Conservation (phyloP, 2,113 vertebrate genomes). For the Labeo rohita region DNA sequence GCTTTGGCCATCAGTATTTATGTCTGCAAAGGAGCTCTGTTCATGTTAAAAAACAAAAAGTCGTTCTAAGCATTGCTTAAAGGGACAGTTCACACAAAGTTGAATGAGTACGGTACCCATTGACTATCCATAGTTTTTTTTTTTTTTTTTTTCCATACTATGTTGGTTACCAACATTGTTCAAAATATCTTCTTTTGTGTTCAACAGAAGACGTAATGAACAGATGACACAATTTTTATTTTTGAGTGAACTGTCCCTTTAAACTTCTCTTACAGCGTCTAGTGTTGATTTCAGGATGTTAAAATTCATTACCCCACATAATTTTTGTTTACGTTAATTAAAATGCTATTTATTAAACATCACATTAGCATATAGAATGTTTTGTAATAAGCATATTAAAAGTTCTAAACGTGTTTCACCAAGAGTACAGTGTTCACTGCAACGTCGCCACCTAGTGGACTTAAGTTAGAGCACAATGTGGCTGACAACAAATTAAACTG, state of each 20-base stretch:
- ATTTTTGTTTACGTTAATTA: neutral
- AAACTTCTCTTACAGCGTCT: neutral
- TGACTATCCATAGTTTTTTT: too few relatives aligned
- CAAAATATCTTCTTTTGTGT: neutral
- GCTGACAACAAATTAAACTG: neutral
- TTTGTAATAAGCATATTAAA: neutral
- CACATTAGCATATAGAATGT: neutral
- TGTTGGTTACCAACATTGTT: neutral
- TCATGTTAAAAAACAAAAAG: slow-evolving; percentile 24
- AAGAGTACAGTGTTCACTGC: neutral
- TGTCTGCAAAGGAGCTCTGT: slow-evolving; percentile 17
- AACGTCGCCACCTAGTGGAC: slow-evolving; percentile 5
- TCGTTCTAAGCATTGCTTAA: neutral
- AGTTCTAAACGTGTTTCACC: neutral
- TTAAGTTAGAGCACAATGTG: neutral
- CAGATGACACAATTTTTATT: too few relatives aligned
- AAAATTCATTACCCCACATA: neutral
- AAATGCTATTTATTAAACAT: neutral
- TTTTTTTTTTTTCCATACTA: neutral
- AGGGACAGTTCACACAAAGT: neutral
- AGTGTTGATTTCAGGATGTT: neutral
- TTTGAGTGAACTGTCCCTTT: too few relatives aligned
- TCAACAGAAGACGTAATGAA: neutral
- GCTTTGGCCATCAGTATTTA: slow-evolving; percentile 23
- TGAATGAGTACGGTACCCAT: too few relatives aligned